phyloP scores from a whole-genome alignment of 2,797 vertebrate species.

The Chelon auratus region DNA sequence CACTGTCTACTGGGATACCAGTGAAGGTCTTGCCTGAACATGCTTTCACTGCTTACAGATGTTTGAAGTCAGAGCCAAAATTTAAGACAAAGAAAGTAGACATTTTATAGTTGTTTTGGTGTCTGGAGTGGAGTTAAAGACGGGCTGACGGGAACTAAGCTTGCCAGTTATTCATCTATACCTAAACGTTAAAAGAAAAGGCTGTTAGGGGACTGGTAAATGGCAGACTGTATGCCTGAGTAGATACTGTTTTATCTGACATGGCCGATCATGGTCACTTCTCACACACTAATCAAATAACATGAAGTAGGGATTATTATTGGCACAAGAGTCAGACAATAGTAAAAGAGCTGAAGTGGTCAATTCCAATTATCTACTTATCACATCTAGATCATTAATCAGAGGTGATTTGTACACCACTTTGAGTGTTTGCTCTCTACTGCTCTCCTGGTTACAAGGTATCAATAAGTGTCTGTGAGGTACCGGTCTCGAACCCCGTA shows the following conservation, averaged over 20 bases:
- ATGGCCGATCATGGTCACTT: conserved; percentile 23
- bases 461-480: conserved; percentile 23
- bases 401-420: conserved; percentile 42
- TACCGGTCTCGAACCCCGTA: conserved; percentile 30
- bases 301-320: conserved; percentile 48
- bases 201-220: background rate
- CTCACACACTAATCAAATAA: conserved; percentile 36
- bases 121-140: conserved; percentile 28
- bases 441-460: conserved; percentile 35
- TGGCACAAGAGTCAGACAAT: conserved; percentile 49
- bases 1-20: conserved; percentile 16
- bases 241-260: conserved; percentile 19
- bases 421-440: conserved; percentile 52
- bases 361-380: conserved; percentile 69
- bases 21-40: conserved; percentile 20
- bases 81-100: conserved; percentile 18
- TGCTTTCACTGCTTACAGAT: conserved; percentile 23
- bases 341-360: conserved; percentile 51
- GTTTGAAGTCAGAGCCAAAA: conserved; percentile 46
- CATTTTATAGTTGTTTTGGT: conserved; percentile 29
- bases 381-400: conserved; percentile 62
- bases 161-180: conserved; percentile 28
- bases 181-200: conserved; percentile 1
- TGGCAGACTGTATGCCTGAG: background rate
- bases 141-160: background rate